Percentiles rank a stretch among this genome's conserved stretches.
phyloP scores from a whole-genome alignment of 2,113 vertebrate species.

The Archilochus colubris region DNA sequence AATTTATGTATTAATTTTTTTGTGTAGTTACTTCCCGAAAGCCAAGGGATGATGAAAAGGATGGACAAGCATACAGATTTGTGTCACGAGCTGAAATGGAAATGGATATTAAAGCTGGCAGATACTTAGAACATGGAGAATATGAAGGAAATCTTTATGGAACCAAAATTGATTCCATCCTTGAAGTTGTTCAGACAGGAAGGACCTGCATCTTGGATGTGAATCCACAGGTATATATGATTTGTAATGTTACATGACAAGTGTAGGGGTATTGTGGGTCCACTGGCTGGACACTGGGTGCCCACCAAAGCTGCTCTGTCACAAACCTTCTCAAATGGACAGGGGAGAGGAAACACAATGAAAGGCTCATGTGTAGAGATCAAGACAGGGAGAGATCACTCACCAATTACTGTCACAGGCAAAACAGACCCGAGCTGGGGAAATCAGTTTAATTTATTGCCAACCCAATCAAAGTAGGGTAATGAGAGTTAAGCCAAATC shows the following conservation, averaged over 20 bases:
- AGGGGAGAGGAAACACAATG: too few species aligned
- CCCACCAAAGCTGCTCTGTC: too few species aligned
- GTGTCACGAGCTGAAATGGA: slow-evolving; percentile 92
- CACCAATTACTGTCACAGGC: too few species aligned
- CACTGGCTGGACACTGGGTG: too few species aligned
- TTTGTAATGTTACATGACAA: not conserved
- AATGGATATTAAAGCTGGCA: slow-evolving; percentile 90
- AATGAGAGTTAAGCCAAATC: too few species aligned
- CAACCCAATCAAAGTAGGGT: too few species aligned
- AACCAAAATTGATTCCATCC: slow-evolving; percentile 97
- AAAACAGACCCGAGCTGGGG: too few species aligned
- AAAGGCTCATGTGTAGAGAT: too few species aligned
- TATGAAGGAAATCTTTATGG: slow-evolving; percentile 98
- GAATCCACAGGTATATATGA: slow-evolving; percentile 89
- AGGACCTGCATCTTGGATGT: slow-evolving; percentile 96
- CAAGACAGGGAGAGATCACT: too few species aligned
- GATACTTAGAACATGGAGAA: slow-evolving; percentile 95
- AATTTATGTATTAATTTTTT: not conserved
- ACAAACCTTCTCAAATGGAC: too few species aligned
- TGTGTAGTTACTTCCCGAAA: slow-evolving; percentile 90
- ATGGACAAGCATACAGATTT: slow-evolving; percentile 94
- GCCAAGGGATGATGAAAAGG: slow-evolving; percentile 92
- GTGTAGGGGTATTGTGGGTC: not conserved
- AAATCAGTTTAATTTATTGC: too few species aligned
- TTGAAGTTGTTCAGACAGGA: slow-evolving; percentile 89